Base-by-base conservation (phyloP, 2,888 invertebrate species). In the Lypha dubia region DNA sequence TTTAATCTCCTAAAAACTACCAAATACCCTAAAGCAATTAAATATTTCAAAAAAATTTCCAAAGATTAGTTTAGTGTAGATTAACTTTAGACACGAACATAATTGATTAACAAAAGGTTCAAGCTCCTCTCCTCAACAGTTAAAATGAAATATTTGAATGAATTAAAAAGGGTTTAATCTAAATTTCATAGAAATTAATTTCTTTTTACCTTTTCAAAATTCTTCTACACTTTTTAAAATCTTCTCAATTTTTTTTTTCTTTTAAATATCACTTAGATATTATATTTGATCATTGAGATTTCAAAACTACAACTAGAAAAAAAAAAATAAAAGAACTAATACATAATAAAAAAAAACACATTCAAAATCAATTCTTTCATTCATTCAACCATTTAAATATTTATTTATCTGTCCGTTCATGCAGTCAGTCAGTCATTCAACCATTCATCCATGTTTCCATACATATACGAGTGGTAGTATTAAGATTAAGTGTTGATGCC, bases 401-500 rank as follows among this genome's bases (percentile, higher is more conserved):
- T 65, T 65, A 53, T 65, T 53, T 75, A 53, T 63, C 63, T 51
- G 63, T 22, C 53, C 44, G 22, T 56, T 65, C 75, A 22, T 65
- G 7, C 75, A 65, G 24, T 38, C 44, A 58, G 8, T 65, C 75
- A 32, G 53, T 17, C 58, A 63, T 13, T 44, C 35, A 56, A 11
- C 44, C 58, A 65, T 22, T n/a, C 65, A 35, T 20, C 44, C 65
- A 56, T 11, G 17, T 28, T 32, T 28, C 46, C 60, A 60, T 20
- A 38, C 20, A 28, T 5, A n/a, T 5, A n/a, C 41, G 70, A 46
- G 58, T n/a, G n/a, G n/a, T n/a, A n/a, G n/a, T 24, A 74, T 49
- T 49, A 67, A 67, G 80, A 71, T 84, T 76, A 84, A 80, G 67
- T 71, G 58, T 76, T 76, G 76, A 76, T 80, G 58, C 80, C 70